Evolutionary conservation across 2,113 vertebrate species (phyloP).

Genomic region (Onychorhynchus coronatus): DNA sequence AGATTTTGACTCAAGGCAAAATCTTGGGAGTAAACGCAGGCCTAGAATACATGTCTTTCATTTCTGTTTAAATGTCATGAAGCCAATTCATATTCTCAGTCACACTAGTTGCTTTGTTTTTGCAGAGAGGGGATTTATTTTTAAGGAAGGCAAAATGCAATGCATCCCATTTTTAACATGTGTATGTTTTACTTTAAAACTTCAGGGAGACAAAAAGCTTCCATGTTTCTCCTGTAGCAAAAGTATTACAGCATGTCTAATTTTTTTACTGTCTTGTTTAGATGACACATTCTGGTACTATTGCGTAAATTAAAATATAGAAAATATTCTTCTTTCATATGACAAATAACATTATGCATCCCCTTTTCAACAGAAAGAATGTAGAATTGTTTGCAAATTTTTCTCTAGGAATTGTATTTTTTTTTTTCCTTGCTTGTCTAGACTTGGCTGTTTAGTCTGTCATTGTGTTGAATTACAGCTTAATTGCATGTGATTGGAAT

Average conservation of each 20-base stretch:
- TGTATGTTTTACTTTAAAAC: background rate
- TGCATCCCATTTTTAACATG: background rate
- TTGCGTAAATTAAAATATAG: background rate
- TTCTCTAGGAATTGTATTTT: conserved; percentile 18
- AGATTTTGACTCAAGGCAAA: background rate
- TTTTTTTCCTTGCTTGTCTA: conserved; percentile 39
- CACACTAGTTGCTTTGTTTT: background rate
- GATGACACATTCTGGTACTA: background rate
- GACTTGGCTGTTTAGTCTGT: conserved; percentile 58
- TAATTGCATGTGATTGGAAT: conserved; percentile 58
- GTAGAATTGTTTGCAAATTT: background rate
- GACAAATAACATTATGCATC: background rate
- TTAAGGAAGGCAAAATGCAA: background rate
- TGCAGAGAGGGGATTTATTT: background rate
- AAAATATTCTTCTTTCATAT: background rate
- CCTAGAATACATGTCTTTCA: background rate
- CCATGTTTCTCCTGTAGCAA: background rate
- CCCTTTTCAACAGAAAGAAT: background rate
- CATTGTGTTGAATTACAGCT: conserved; percentile 50
- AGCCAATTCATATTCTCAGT: background rate
- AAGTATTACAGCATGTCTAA: background rate
- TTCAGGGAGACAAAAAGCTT: background rate
- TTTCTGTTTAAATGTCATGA: background rate
- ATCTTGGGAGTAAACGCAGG: background rate
- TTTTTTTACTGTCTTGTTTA: background rate